A percentile compares a stretch with the other conserved stretches of the same genome.
These are phyloP conservation scores for Meleagris gallopavo DNA, from an alignment of 2,113 vertebrate species.

Conservation along the genomic window DNA sequence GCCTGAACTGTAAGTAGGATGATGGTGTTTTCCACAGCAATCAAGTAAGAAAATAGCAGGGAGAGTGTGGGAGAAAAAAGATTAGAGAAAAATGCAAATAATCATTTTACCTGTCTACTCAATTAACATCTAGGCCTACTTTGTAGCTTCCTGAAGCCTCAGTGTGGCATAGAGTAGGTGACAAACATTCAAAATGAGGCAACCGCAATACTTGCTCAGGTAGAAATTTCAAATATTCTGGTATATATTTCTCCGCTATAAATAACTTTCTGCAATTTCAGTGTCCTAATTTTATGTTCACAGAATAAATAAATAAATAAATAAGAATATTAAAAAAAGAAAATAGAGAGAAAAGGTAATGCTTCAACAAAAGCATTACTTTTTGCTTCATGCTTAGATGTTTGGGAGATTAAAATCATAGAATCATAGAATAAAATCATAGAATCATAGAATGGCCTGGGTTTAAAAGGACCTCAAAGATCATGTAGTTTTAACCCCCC, in stretches of 20 bases:
- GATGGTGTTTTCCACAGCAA: constrained; percentile 58
- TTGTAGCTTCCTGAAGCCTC: constrained; percentile 51
- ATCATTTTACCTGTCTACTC: constrained; percentile 57
- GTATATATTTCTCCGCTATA: constrained; percentile 55
- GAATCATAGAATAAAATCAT: too few relatives aligned
- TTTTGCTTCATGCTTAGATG: neutral
- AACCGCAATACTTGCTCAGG: neutral
- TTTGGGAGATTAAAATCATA: neutral
- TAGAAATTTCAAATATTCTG: constrained; percentile 60
- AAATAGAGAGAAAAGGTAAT: neutral
- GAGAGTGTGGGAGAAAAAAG: constrained; percentile 57
- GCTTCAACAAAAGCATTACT: neutral
- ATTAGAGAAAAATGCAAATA: constrained; percentile 71
- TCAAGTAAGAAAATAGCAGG: constrained; percentile 25
- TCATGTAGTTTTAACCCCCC: too few relatives aligned
- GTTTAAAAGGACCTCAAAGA: too few relatives aligned
- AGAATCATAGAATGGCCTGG: too few relatives aligned
- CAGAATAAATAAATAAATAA: neutral
- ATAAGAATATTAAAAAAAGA: neutral
- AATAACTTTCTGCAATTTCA: constrained; percentile 64
- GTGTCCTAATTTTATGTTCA: constrained; percentile 59
- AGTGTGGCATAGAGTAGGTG: constrained; percentile 19
- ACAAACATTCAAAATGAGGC: constrained; percentile 43
- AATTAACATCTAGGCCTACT: constrained; percentile 61
- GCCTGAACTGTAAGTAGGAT: constrained; percentile 61